Evolutionary conservation across 1,140 invertebrate species (phyloP), one percentile per base, ranked within the genome.

Genomic region (Heterodera schachtii): DNA sequence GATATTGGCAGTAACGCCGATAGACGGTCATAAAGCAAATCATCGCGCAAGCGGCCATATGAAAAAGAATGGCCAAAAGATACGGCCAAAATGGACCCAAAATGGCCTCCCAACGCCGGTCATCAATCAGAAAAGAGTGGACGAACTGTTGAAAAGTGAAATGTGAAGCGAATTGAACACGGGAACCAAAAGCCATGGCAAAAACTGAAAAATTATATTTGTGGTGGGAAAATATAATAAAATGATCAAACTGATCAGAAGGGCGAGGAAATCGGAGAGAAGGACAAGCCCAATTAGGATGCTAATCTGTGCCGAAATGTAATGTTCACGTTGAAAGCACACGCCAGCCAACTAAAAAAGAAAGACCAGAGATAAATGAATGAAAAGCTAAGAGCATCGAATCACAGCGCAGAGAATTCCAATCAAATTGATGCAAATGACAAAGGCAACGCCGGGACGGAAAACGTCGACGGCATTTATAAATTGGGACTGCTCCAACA

Each of bases 11-110:
- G 69, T 88, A 86, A 47, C 86, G 85, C 16, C 87, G 57, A 44
- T 88, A 71, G 8, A 89, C 67, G 2, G 86, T 86, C 73, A 89
- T 89, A n/a, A 88, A 73, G 52, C 86, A 86, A 47, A 85, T 86
- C 5, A 85, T 86, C 66, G 81, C 75, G 3, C 86, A 86, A 13
- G 86, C 86, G 8, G 71, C 60, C 86, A 87, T 87, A 74, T 87
- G 86, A n/a, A 87, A 83, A n/a, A 89, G 13, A n/a, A 87, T 87
- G 57, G 86, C 86, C 49, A 67, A 31, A n/a, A 87, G 71, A 70
- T 87, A 87, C 21, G 87, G 86, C 86, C 86, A 87, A 67, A 87
- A 87, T 8, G 86, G 86, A 4, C 86, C 86, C 19, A 87, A 73
- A 16, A 86, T 6, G 16, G 41, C 31, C 71, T 86, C 85, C 52